Evolutionary conservation across 2,888 invertebrate genomes (phyloP), one percentile per base, ranked within the genome.

Genomic region (Capitulum mitella): DNA sequence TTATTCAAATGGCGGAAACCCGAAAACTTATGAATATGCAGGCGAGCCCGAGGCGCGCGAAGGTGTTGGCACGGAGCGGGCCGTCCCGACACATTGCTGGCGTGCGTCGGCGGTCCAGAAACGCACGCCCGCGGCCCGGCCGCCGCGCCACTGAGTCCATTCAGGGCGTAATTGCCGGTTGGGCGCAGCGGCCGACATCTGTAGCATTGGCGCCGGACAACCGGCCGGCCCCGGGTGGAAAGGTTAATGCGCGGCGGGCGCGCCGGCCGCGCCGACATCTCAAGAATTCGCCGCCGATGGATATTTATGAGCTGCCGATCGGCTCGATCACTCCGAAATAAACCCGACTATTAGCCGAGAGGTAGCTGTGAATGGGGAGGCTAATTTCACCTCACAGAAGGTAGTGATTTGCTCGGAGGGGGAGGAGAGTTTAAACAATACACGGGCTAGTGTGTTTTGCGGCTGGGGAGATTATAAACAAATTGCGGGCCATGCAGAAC

Each of bases 281-380:
- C 37, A 70, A 40, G 70, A 70, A 70, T 70, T 40, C 70, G 70
- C 70, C 70, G 29, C 70, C 40, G 70, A 2, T 37, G 70, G 70
- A 70, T 70, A 70, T 70, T 37, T 37, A 70, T 70, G 70, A 70
- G 70, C 26, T 37, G 37, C 70, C 70, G 70, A 70, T 70, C 70
- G 70, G 22, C 37, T 19, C 40, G 37, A 40, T 40, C 40, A 2
- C 16, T 22, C 70, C 10, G 64, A 34, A n/a, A 70, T 5, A 37
- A 26, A 19, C 29, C 40, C 40, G 70, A 26, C 40, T 26, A 70
- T 70, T 70, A 70, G 70, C 70, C 70, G 70, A 22, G 37, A 22
- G 70, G 70, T 70, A 70, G 70, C 70, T 26, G 37, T 70, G 40
- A 70, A 70, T 40, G 70, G 40, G n/a, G 22, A 19, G 70, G 70